Percentiles rank a stretch among this genome's conserved stretches.
Conservation (phyloP, 2,888 invertebrate species). For the Pimpla rufipes region DNA sequence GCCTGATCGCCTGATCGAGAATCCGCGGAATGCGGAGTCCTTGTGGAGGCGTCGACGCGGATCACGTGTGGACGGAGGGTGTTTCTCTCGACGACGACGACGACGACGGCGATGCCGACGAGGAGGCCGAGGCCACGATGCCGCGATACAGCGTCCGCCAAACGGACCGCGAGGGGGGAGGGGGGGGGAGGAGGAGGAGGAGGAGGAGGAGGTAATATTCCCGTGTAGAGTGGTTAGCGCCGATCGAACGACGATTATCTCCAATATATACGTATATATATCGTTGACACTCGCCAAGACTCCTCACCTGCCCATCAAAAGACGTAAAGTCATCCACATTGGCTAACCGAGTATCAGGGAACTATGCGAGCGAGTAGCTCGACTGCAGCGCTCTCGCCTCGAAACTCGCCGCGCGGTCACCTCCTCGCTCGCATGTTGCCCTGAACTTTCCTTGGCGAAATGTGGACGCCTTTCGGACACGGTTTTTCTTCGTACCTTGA, state of each 20-base stretch:
- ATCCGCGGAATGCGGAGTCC: constrained; percentile 84
- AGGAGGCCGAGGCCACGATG: constrained; percentile 52
- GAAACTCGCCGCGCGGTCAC: constrained; percentile 48
- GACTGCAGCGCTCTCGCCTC: constrained; percentile 5
- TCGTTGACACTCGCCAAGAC: constrained; percentile 85
- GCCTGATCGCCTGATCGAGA: constrained; percentile 79
- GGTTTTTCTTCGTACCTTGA: constrained; percentile 77
- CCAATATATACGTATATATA: constrained; percentile 70
- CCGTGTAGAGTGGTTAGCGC: constrained; percentile 33
- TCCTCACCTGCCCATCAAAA: constrained; percentile 86
- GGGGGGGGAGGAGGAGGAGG: background rate
- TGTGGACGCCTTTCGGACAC: constrained; percentile 84
- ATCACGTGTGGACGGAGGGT: constrained; percentile 64
- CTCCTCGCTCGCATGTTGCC: constrained; percentile 69
- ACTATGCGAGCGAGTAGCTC: constrained; percentile 72
- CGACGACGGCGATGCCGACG: constrained; percentile 45
- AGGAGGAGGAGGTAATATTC: background rate
- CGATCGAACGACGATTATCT: constrained; percentile 47
- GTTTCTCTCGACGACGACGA: constrained; percentile 58
- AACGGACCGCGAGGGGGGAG: background rate
- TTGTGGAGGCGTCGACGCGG: constrained; percentile 79
- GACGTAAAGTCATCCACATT: constrained; percentile 85
- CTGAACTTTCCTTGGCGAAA: constrained; percentile 82
- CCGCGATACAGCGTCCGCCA: constrained; percentile 35
- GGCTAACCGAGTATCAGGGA: constrained; percentile 81